Conservation (phyloP, 2,888 invertebrate genomes). For the Zygogramma bicolorata region DNA sequence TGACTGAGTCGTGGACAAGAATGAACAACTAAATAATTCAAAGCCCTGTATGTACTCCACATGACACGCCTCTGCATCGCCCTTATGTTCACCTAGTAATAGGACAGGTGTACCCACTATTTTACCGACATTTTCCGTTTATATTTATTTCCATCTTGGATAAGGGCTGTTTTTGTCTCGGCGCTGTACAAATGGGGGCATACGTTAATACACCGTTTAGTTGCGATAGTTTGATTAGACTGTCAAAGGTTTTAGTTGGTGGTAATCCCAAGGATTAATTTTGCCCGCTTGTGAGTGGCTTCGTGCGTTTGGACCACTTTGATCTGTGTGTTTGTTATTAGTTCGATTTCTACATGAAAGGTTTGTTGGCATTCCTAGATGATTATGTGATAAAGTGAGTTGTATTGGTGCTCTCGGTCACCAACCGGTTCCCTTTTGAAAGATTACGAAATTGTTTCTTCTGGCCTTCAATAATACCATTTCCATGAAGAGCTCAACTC, state of each 20-base stretch:
- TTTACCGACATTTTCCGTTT: conserved; percentile 45
- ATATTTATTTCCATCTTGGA: conserved; percentile 46
- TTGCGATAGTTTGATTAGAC: conserved; percentile 37
- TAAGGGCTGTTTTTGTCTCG: conserved; percentile 45
- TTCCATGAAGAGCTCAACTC: too few species aligned
- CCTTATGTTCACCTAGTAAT: conserved; percentile 32
- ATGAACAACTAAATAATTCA: background rate
- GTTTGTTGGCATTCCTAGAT: conserved; percentile 25
- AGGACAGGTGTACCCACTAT: conserved; percentile 55
- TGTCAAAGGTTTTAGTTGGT: conserved; percentile 32
- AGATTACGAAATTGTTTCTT: too few species aligned
- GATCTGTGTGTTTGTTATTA: conserved; percentile 22
- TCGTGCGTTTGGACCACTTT: conserved; percentile 17
- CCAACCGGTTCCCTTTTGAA: background rate
- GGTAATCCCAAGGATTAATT: conserved; percentile 32
- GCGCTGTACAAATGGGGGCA: conserved; percentile 32
- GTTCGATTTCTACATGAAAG: conserved; percentile 32
- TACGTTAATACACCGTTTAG: conserved; percentile 30
- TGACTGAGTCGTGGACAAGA: too few species aligned
- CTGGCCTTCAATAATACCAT: too few species aligned
- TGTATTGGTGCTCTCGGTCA: background rate
- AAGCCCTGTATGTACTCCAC: background rate
- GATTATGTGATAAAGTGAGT: background rate
- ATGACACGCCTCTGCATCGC: background rate
- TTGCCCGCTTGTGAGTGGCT: conserved; percentile 23